Evolutionary conservation across 1,140 invertebrate species (phyloP).

Genomic region (Sarcophaga peregrina): DNA sequence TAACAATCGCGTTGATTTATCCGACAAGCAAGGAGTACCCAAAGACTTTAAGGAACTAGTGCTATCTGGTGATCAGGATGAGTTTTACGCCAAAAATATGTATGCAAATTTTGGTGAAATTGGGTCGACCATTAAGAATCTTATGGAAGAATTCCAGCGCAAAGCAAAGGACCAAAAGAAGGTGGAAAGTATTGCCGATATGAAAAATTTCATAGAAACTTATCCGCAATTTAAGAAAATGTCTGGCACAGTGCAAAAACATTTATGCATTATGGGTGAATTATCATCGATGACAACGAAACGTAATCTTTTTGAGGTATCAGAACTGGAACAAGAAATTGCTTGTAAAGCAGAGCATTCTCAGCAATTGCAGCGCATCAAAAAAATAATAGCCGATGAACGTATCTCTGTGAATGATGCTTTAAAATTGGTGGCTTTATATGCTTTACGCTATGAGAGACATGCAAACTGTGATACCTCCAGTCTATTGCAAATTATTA

Average conservation of each 20-base stretch:
- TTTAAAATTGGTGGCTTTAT: constrained; percentile 89
- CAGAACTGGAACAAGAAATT: constrained; percentile 96
- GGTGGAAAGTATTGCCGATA: constrained; percentile 97
- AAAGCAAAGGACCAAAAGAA: constrained; percentile 97
- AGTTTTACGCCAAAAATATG: constrained; percentile 97
- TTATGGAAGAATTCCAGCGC: constrained; percentile 98
- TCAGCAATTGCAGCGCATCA: constrained; percentile 82
- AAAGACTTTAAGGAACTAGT: constrained; percentile 95
- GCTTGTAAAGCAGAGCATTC: constrained; percentile 93
- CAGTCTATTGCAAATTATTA: constrained; percentile 78
- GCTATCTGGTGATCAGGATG: constrained; percentile 94
- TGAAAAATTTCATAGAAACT: constrained; percentile 98
- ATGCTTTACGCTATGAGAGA: constrained; percentile 92
- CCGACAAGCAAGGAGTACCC: constrained; percentile 81
- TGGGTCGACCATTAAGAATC: constrained; percentile 93
- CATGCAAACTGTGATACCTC: constrained; percentile 87
- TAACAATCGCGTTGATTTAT: constrained; percentile 94
- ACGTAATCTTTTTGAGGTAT: constrained; percentile 88
- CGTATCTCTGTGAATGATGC: constrained; percentile 84
- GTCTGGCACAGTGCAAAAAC: constrained; percentile 97
- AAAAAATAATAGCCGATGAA: constrained; percentile 76
- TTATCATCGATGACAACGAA: constrained; percentile 85
- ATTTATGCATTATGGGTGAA: constrained; percentile 96
- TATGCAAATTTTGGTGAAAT: constrained; percentile 99
- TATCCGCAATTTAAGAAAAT: constrained; percentile 99